phyloP scores from a whole-genome alignment of 2,797 vertebrate genomes.

The Enteromius unitaeniatus region DNA sequence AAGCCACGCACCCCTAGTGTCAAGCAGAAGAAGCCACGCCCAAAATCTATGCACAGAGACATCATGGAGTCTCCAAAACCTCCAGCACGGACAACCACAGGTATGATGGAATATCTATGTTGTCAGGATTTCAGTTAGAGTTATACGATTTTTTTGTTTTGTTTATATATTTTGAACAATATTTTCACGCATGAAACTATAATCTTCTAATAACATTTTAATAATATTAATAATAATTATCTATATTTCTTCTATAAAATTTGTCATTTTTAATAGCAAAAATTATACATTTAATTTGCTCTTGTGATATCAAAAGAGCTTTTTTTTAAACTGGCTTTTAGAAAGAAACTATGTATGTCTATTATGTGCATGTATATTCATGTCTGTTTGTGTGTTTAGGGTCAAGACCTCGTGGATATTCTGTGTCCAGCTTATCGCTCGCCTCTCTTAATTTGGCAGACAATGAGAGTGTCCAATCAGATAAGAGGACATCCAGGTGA shows the following conservation, averaged over 20 bases:
- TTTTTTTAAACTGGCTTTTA: background rate
- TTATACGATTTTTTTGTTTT: background rate
- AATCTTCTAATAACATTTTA: too few species aligned
- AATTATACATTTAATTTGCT: background rate
- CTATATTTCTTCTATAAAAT: background rate
- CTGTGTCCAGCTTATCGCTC: conserved; percentile 94
- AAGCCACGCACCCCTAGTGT: conserved; percentile 86
- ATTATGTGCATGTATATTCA: background rate
- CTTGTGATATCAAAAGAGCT: background rate
- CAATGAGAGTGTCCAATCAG: conserved; percentile 86
- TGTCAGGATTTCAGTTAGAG: background rate
- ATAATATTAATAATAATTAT: too few species aligned
- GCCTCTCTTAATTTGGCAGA: conserved; percentile 93
- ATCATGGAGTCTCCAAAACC: conserved; percentile 88
- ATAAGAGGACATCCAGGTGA: conserved; percentile 92
- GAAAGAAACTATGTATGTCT: background rate
- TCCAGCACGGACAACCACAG: conserved; percentile 83
- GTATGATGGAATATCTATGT: conserved; percentile 76
- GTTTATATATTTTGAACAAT: background rate
- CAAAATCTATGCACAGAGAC: conserved; percentile 96
- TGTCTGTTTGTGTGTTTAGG: conserved; percentile 74
- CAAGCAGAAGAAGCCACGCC: conserved; percentile 91
- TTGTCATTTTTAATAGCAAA: background rate
- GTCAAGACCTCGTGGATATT: conserved; percentile 86
- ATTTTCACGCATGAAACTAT: background rate